These are phyloP conservation scores for Solenodon paradoxus DNA, from an alignment of 2,113 vertebrate genomes.

Conservation along the genomic window DNA sequence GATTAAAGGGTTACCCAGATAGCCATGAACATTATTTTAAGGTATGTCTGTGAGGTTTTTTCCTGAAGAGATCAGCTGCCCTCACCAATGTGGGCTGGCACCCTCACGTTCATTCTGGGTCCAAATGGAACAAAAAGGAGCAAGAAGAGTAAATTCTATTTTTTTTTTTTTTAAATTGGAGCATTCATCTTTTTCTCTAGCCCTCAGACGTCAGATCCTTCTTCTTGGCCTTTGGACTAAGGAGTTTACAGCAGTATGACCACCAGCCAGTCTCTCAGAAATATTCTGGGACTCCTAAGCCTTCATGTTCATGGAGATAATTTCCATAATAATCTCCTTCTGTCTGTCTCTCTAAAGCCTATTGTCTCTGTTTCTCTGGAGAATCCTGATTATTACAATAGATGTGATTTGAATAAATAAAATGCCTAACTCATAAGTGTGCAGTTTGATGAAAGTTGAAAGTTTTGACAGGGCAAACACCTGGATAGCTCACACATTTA, in stretches of 20 bases:
- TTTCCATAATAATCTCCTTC: background rate
- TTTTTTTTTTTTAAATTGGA: background rate
- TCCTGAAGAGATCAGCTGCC: background rate
- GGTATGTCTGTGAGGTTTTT: background rate
- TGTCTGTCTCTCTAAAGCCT: background rate
- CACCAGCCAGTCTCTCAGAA: background rate
- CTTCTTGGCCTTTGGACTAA: background rate
- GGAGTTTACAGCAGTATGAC: too few species aligned
- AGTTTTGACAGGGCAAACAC: background rate
- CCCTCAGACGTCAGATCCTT: background rate
- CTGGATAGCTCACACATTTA: background rate
- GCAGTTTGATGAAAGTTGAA: background rate
- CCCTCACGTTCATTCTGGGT: background rate
- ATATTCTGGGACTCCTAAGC: background rate
- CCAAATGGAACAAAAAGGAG: background rate
- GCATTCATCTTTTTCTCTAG: background rate
- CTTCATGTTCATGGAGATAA: background rate
- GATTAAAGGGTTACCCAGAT: background rate
- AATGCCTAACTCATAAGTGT: background rate
- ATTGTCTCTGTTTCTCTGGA: background rate
- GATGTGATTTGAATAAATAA: background rate
- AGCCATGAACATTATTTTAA: background rate
- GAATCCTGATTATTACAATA: background rate
- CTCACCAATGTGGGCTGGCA: background rate
- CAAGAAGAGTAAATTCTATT: background rate